Evolutionary conservation across 2,113 vertebrate species (phyloP).

Genomic region (Cephalopterus ornatus): DNA sequence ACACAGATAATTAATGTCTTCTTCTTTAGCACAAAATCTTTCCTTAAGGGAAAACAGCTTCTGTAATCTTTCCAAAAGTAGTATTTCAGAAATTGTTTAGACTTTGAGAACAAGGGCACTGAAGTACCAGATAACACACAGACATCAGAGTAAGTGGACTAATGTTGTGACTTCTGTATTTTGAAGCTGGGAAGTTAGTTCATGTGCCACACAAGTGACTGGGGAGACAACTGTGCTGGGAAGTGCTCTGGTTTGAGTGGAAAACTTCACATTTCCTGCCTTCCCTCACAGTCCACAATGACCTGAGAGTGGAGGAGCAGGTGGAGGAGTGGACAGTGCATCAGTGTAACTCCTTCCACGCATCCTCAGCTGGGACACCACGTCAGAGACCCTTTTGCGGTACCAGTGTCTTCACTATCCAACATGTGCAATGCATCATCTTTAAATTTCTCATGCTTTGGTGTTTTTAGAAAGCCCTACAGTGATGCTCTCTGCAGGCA

Average conservation of each 20-base stretch:
- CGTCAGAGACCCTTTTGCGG: rapidly evolving
- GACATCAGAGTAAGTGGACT: neutral
- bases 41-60: neutral
- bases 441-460: neutral
- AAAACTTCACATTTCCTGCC: rapidly evolving
- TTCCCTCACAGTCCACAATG: rapidly evolving
- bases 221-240: neutral
- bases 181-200: neutral
- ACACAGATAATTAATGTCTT: neutral
- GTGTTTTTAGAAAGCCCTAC: constrained; percentile 88
- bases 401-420: neutral
- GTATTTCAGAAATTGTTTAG: neutral
- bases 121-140: rapidly evolving
- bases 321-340: neutral
- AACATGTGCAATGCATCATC: rapidly evolving
- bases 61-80: neutral
- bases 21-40: neutral
- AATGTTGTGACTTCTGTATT: neutral
- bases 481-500: constrained; percentile 95
- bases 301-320: neutral
- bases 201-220: rapidly evolving
- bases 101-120: neutral
- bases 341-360: neutral
- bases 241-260: neutral
- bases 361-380: neutral